phyloP scores from a whole-genome alignment of 2,888 invertebrate species.

The Matsumyia berberina region DNA sequence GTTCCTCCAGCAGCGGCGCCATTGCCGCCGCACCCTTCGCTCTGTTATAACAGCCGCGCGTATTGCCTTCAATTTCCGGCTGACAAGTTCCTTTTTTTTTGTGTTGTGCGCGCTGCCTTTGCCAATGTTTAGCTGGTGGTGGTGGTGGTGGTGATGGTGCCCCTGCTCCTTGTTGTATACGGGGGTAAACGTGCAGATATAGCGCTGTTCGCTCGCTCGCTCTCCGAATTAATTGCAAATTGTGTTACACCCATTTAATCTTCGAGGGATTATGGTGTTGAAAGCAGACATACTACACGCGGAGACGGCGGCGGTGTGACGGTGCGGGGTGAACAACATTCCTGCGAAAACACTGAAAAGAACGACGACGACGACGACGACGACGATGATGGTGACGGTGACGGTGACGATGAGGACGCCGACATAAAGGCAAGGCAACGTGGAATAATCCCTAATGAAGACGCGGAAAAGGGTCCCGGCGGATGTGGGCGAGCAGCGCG shows the following conservation, averaged over 20 bases:
- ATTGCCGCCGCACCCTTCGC: conserved; percentile 23
- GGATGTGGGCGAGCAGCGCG: neutral
- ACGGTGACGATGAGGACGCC: neutral
- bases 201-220: conserved; percentile 40
- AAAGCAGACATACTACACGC: conserved; percentile 59
- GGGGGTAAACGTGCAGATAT: conserved; percentile 44
- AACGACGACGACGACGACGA: conserved; percentile 27
- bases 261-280: conserved; percentile 76
- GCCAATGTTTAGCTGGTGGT: conserved; percentile 56
- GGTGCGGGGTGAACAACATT: conserved; percentile 39
- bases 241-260: conserved; percentile 78
- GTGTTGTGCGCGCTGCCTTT: conserved; percentile 14
- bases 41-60: conserved; percentile 55
- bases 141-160: conserved; percentile 44
- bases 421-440: conserved; percentile 44
- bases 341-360: conserved; percentile 55
- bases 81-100: conserved; percentile 68
- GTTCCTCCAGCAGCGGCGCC: conserved; percentile 53
- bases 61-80: conserved; percentile 76
- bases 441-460: conserved; percentile 63
- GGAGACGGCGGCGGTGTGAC: neutral
- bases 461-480: conserved; percentile 45
- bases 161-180: conserved; percentile 35
- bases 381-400: conserved; percentile 5
- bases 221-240: conserved; percentile 77